Evolutionary conservation across 2,797 vertebrate species (phyloP), one percentile per base, ranked within the genome.

Genomic region (Euthynnus affinis): DNA sequence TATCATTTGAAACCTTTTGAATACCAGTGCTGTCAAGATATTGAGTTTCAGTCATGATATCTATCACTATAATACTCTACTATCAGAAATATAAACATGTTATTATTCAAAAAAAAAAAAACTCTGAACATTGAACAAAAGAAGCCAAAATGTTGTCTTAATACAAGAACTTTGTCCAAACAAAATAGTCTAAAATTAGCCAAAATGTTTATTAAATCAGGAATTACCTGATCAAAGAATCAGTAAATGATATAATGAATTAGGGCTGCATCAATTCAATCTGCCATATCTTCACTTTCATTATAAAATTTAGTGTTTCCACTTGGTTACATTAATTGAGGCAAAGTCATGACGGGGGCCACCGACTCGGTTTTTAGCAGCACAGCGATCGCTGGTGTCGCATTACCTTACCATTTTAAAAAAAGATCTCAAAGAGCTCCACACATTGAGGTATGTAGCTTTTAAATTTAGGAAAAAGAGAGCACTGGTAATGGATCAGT

Each of bases 1-100:
- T 27, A 17, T 37, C 37, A 34, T 73, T 32, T 64, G 17, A 61
- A 55, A 70, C 71, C 6, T 42, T 65, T 69, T 56, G 18, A 12
- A 22, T 55, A n/a, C 4, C 14, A 13, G 2, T 52, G 4, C 15
- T 55, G 2, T 52, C 44, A 9, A n/a, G 2, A 46, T 32, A 18
- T 9, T 13, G 23, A 25, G 29, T 13, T 46, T 29, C 37, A 59
- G 22, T 53, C 27, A 9, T 58, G 58, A 69, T 23, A 57, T 27
- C 56, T 32, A 23, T 48, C n/a, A 27, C 37, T 32, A 4, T 23
- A 0, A 62, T 42, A 27, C 27, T 22, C 15, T 3, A 13, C 20
- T 3, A 9, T 58, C 3, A 53, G 8, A 63, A 34, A 34, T 20
- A 15, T 5, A 18, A 58, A 34, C 25, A 53, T 20, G 49, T n/a